Evolutionary conservation across 2,113 vertebrate species (phyloP), one percentile per base, ranked within the genome.

Genomic region (Gallinago paraguaiae): DNA sequence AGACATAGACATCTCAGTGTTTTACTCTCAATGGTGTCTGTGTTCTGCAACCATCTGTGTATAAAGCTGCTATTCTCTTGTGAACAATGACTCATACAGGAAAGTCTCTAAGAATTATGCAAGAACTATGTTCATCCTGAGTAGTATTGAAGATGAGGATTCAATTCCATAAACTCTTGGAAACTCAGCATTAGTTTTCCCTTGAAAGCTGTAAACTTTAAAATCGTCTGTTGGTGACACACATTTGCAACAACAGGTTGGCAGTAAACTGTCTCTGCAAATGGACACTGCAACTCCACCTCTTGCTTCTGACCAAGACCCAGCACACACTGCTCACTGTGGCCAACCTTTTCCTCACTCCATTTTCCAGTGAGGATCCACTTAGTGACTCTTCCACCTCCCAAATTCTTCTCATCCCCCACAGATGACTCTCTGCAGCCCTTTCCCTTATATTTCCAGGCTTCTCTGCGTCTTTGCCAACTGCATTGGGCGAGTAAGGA

Each of bases 31-130:
- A 97, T 97, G 59, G 75, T 77, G 93, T 80, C 90, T 96, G 90
- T 97, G 96, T 97, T 96, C 95, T 35, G 67, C 91, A 90, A 82
- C 87, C 96, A 96, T 96, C 96, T 96, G 93, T 96, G 71, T 90
- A 96, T 94, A 97, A 97, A 96, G 95, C 95, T 97, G 84, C 94
- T 96, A 96, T 96, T 97, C 93, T 97, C 82, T 92, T 6, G 5
- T 57, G 94, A 95, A 96, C 94, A 97, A 94, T 96, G 94, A 96
- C 87, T 95, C 95, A 95, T 17, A 91, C 57, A 95, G 93, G 91
- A 94, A 97, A 94, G 93, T 86, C 91, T 92, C 45, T 63, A 95
- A 95, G 78, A 96, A 96, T 91, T 90, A 94, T 64, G 91, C 94
- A 95, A 95, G 70, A 92, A 35, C 89, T 92, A 3, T 85, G 82